These are phyloP conservation scores for Rhincodon typus DNA, from an alignment of 2,797 vertebrate species.

Conservation along the genomic window DNA sequence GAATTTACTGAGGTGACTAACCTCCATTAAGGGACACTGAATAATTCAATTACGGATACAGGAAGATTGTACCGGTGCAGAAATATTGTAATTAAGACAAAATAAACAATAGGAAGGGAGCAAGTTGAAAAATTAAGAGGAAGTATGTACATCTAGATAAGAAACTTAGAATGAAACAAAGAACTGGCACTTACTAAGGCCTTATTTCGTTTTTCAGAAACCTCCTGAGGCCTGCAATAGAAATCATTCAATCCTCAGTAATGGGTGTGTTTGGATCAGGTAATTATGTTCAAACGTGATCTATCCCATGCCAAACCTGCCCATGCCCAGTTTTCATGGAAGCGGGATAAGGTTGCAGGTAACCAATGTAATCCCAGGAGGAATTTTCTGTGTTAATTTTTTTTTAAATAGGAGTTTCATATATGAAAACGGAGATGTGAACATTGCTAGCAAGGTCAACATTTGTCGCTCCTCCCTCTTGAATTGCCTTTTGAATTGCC, in stretches of 20 bases:
- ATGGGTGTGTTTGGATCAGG: neutral
- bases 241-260: neutral
- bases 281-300: neutral
- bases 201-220: neutral
- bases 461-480: too few relatives aligned
- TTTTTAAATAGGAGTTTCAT: too few relatives aligned
- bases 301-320: neutral
- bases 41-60: neutral
- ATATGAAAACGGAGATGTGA: too few relatives aligned
- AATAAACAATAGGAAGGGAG: neutral
- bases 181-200: neutral
- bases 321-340: neutral
- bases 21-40: neutral
- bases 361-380: neutral
- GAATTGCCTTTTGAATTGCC: too few relatives aligned
- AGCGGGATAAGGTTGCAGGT: neutral
- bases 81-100: neutral
- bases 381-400: neutral
- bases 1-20: neutral
- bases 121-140: neutral
- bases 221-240: neutral
- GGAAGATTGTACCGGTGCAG: neutral
- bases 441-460: too few relatives aligned
- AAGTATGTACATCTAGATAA: neutral
- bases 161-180: neutral